Evolutionary conservation across 1,140 invertebrate species (phyloP), one percentile per base, ranked within the genome.

Genomic region (Leptopilina clavipes): DNA sequence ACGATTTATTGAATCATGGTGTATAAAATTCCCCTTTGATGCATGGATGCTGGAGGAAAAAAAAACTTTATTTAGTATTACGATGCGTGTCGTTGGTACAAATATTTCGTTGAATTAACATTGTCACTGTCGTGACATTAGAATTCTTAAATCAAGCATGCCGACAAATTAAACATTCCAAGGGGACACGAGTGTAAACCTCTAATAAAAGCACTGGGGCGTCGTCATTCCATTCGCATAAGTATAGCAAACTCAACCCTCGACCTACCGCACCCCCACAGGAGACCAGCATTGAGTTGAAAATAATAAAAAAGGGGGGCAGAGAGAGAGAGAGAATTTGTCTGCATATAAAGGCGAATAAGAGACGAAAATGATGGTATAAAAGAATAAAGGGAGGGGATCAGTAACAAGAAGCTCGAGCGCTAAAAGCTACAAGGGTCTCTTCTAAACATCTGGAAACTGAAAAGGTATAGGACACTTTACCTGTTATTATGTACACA

Each of bases 191-290:
- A 65, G 59, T 65, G 70, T 75, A 72, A 59, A 78, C 59, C 72
- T 75, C 72, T 45, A 78, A 75, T 76, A 72, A 78, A 76, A 72
- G 52, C 18, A n/a, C 48, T 70, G 48, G 18, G 43, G 70, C 71
- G 76, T 45, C 71, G 72, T 45, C 75, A 76, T 76, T 72, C 43
- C 70, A 52, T 17, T 54, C 25, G 77, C 59, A 76, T 65, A 70
- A 71, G 37, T 17, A 40, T 31, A 43, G 48, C 52, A 11, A 77
- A 40, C 43, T 22, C 72, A 76, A 31, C 59, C 59, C 59, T 65
- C 59, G 59, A 65, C 19, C 59, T 65, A 65, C 59, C 59, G 59
- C 59, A 65, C 59, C 59, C 59, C 59, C 59, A 52, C 25, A 31
- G 19, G 25, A 65, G 59, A 65, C 59, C 59, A 31, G 59, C 14